These are phyloP conservation scores for Poecile atricapillus DNA, from an alignment of 2,113 vertebrate genomes.

Conservation along the genomic window DNA sequence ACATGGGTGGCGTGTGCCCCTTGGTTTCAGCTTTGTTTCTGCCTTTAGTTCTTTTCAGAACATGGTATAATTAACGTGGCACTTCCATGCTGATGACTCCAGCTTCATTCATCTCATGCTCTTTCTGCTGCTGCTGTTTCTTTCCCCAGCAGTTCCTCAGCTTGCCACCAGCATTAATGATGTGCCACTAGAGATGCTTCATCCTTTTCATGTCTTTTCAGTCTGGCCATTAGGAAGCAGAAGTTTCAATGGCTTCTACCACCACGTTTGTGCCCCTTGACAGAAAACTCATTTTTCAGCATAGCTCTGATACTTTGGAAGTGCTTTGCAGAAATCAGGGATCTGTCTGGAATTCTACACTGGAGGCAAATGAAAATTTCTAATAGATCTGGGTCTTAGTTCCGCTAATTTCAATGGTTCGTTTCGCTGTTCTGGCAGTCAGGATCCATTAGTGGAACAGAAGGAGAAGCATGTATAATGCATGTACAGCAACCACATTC, in stretches of 20 bases:
- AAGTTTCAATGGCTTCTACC: not conserved
- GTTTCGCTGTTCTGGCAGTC: slow-evolving; percentile 55
- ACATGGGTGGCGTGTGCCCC: not conserved
- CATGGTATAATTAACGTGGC: not conserved
- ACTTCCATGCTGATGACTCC: not conserved
- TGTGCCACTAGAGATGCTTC: not conserved
- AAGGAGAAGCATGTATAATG: slow-evolving; percentile 64
- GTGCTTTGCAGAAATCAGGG: not conserved
- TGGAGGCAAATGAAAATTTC: slow-evolving; percentile 41
- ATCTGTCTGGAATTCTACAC: slow-evolving; percentile 31
- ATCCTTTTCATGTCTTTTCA: not conserved
- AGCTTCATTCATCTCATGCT: not conserved
- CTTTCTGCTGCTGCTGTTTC: not conserved
- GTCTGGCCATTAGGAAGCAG: not conserved
- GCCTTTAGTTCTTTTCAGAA: not conserved
- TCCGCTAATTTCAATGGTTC: slow-evolving; percentile 60
- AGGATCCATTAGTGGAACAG: slow-evolving; percentile 65
- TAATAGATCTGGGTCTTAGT: slow-evolving; percentile 53
- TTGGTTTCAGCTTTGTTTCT: not conserved
- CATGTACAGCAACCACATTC: slow-evolving; percentile 58
- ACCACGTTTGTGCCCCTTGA: not conserved
- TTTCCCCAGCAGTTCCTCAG: not conserved
- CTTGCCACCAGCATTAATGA: not conserved
- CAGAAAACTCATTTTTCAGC: not conserved
- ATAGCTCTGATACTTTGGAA: not conserved